phyloP scores from a whole-genome alignment of 1,140 invertebrate genomes.

The Drosophila nigromelanica region DNA sequence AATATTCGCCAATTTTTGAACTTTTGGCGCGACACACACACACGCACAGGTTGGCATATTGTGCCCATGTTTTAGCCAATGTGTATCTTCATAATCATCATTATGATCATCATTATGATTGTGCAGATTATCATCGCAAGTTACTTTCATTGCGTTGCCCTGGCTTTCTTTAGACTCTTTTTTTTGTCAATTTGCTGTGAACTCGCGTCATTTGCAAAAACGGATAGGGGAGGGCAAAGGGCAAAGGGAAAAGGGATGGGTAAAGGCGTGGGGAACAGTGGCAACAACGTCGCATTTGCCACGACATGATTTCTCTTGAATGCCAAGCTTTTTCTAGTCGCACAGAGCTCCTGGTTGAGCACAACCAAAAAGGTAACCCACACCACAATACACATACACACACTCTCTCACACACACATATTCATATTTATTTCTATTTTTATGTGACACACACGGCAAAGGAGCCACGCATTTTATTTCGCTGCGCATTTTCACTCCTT shows the following conservation, averaged over 20 bases:
- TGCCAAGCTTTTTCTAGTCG: slow-evolving; percentile 26
- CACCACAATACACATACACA: neutral
- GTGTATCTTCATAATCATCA: slow-evolving; percentile 2
- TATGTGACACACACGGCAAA: slow-evolving; percentile 51
- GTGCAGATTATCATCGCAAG: slow-evolving; percentile 42
- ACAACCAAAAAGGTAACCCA: neutral
- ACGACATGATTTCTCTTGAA: slow-evolving; percentile 73
- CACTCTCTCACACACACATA: slow-evolving; percentile 8
- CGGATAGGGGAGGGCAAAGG: neutral
- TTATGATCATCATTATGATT: slow-evolving; percentile 29
- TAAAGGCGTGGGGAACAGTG: neutral
- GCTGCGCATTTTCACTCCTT: slow-evolving; percentile 65
- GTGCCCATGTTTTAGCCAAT: neutral
- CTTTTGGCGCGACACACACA: slow-evolving; percentile 5
- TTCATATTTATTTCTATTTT: slow-evolving; percentile 76
- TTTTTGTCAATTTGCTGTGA: slow-evolving; percentile 66
- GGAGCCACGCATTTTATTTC: slow-evolving; percentile 54
- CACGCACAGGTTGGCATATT: slow-evolving; percentile 7
- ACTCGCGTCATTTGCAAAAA: slow-evolving; percentile 61
- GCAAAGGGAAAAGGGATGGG: neutral
- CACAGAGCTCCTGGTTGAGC: neutral
- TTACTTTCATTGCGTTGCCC: slow-evolving; percentile 49
- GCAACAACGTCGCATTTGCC: slow-evolving; percentile 65
- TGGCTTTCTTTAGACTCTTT: slow-evolving; percentile 54
- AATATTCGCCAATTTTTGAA: slow-evolving; percentile 15